These are phyloP conservation scores for Caenorhabditis zanzibari DNA, from an alignment of 2,888 invertebrate genomes.

Conservation along the genomic window DNA sequence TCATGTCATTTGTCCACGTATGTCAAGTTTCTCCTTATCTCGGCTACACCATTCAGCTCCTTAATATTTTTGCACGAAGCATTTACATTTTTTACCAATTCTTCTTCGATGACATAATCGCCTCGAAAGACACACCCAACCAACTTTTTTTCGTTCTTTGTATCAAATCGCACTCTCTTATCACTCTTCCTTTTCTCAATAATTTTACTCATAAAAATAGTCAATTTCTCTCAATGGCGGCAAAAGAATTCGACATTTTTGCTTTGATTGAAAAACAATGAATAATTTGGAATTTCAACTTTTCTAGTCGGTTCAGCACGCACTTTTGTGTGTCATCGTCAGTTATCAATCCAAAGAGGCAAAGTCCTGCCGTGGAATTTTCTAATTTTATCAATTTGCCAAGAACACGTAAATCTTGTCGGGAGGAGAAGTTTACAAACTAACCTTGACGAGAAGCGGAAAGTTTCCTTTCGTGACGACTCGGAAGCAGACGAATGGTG, in stretches of 20 bases:
- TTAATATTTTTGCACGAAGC: conserved; percentile 24
- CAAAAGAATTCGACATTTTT: conserved; percentile 7
- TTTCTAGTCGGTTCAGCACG: conserved; percentile 21
- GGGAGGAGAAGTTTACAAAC: conserved; percentile 1
- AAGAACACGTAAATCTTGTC: conserved; percentile 51
- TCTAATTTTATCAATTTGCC: conserved; percentile 42
- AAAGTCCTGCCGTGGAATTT: conserved; percentile 34
- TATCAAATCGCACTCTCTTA: conserved; percentile 34
- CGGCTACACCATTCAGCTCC: conserved; percentile 2
- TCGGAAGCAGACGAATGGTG: conserved; percentile 95
- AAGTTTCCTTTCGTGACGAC: conserved; percentile 96
- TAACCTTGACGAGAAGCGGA: conserved; percentile 90
- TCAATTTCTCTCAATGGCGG: conserved; percentile 18
- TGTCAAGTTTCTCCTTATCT: conserved; percentile 40
- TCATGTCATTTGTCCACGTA: too few species aligned
- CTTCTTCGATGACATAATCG: too few species aligned
- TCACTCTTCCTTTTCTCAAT: too few species aligned
- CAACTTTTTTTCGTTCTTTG: conserved; percentile 12
- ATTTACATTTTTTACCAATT: too few species aligned
- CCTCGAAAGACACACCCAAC: conserved; percentile 37
- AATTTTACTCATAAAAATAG: conserved; percentile 20
- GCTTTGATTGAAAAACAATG: conserved; percentile 7
- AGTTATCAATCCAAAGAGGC: conserved; percentile 14
- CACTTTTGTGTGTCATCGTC: conserved; percentile 28
- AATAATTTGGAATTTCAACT: conserved; percentile 9